Conservation (phyloP, 2,888 invertebrate genomes). For the Nymphalis urticae region DNA sequence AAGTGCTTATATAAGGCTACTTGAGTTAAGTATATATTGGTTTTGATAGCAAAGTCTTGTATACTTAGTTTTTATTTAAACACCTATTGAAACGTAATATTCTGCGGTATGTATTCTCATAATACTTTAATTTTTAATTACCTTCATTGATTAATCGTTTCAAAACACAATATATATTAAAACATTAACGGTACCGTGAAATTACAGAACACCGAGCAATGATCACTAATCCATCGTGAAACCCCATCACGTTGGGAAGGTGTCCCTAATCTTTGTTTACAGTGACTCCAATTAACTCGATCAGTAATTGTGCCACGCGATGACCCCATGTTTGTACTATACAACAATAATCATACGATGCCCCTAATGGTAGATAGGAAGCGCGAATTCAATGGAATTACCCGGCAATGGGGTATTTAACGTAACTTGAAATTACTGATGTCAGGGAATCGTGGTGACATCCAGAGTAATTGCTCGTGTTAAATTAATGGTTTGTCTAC, state of each 20-base stretch:
- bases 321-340: conserved; percentile 33
- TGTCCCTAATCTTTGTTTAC: conserved; percentile 57
- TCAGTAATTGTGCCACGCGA: conserved; percentile 48
- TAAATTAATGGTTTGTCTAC: conserved; percentile 10
- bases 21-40: no score
- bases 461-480: conserved; percentile 6
- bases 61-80: no score
- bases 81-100: no score
- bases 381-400: conserved; percentile 42
- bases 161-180: background rate
- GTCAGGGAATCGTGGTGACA: conserved; percentile 14
- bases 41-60: no score
- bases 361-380: conserved; percentile 37
- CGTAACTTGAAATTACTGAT: conserved; percentile 20
- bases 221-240: conserved; percentile 22
- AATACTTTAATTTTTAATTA: no score
- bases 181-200: conserved; percentile 10
- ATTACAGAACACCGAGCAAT: conserved; percentile 51
- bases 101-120: no score
- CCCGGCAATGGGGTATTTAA: conserved; percentile 21
- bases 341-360: conserved; percentile 39
- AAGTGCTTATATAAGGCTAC: no score
- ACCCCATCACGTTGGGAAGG: conserved; percentile 45
- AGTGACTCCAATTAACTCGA: conserved; percentile 55
- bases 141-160: no score